A percentile compares a stretch with the other conserved stretches of the same genome.
phyloP scores from a whole-genome alignment of 1,140 invertebrate genomes.

The Tetragonula clypearis region DNA sequence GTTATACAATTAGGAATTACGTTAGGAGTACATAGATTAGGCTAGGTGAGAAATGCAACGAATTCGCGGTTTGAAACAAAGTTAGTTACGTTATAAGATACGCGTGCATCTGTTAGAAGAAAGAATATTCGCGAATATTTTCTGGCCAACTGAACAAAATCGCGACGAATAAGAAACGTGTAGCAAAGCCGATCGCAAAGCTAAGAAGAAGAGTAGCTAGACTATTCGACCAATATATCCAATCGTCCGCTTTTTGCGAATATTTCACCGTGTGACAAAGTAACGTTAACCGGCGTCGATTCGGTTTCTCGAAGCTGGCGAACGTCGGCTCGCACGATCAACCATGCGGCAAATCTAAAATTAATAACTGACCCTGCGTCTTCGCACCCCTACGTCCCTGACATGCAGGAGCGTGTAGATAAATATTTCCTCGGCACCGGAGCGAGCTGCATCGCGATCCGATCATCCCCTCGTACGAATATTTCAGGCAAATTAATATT shows the following conservation, averaged over 20 bases:
- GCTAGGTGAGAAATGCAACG: no score
- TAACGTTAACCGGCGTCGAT: neutral
- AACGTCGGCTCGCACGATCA: neutral
- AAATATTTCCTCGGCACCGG: conserved; percentile 34
- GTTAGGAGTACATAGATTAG: no score
- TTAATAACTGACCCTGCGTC: conserved; percentile 40
- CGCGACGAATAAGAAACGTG: no score
- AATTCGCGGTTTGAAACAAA: no score
- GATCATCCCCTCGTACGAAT: conserved; percentile 34
- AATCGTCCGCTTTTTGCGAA: neutral
- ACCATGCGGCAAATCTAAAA: conserved; percentile 42
- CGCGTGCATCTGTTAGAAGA: no score
- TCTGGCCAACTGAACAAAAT: no score
- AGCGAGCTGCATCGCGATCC: conserved; percentile 3
- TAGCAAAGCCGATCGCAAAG: no score
- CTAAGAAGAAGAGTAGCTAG: no score
- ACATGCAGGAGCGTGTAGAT: conserved; percentile 9
- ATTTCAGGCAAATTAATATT: conserved; percentile 47
- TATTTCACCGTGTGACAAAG: neutral
- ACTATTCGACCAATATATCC: neutral
- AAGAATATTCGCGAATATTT: no score
- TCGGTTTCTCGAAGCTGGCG: neutral
- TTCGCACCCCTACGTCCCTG: conserved; percentile 7
- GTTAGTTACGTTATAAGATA: no score
- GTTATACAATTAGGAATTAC: no score